Evolutionary conservation across 2,888 invertebrate species (phyloP).

Genomic region (Hypercompe scribonia): DNA sequence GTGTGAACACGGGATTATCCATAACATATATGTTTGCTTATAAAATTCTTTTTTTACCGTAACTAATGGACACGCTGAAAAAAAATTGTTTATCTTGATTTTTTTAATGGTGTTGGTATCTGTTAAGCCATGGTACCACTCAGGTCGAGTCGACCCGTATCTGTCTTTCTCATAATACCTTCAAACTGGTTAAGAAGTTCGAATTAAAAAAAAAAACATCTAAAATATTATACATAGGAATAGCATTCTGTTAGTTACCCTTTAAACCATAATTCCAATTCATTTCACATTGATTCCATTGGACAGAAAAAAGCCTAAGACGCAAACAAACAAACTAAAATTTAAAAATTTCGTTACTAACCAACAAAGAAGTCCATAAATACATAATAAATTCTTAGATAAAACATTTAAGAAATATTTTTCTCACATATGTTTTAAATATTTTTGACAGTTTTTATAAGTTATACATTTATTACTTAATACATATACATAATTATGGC

Average conservation of each 20-base stretch:
- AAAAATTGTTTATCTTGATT: too few species aligned
- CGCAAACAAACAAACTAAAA: not conserved
- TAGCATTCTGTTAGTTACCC: not conserved
- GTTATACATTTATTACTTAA: not conserved
- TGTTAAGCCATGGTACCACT: too few species aligned
- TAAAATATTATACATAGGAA: not conserved
- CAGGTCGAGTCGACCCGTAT: too few species aligned
- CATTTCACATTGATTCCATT: not conserved
- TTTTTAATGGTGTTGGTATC: too few species aligned
- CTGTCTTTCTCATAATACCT: too few species aligned
- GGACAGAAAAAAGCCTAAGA: not conserved
- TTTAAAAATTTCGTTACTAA: not conserved
- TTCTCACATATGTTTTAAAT: not conserved
- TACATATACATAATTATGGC: not conserved
- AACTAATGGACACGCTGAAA: too few species aligned
- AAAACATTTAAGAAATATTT: not conserved
- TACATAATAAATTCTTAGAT: not conserved
- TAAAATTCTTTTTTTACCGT: not conserved
- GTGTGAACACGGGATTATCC: slow-evolving; percentile 27
- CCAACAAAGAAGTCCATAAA: not conserved
- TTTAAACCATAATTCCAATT: not conserved
- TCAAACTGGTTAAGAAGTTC: too few species aligned
- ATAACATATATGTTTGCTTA: slow-evolving; percentile 20
- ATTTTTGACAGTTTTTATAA: slow-evolving; percentile 6
- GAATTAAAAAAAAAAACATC: too few species aligned